phyloP scores from a whole-genome alignment of 2,113 vertebrate genomes.

The Thymallus thymallus region DNA sequence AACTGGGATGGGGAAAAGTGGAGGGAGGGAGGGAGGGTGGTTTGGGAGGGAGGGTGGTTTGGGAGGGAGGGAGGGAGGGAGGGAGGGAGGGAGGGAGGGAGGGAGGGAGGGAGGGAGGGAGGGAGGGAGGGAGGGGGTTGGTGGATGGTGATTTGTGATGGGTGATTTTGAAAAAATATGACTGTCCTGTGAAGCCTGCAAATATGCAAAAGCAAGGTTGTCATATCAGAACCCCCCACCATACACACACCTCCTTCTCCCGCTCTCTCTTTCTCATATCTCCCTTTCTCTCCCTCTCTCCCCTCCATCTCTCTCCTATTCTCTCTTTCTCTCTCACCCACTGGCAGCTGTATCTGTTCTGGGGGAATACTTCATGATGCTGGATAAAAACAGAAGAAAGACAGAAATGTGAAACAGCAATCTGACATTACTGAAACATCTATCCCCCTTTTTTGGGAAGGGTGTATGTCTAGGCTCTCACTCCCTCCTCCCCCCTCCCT shows the following conservation, averaged over 20 bases:
- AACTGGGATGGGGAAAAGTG: conserved; percentile 44
- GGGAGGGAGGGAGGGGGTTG: conserved; percentile 49
- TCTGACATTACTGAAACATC: conserved; percentile 51
- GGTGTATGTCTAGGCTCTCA: conserved; percentile 10
- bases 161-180: conserved; percentile 8
- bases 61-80: conserved; percentile 28
- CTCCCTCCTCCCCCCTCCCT: conserved; percentile 5
- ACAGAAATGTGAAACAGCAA: conserved; percentile 47
- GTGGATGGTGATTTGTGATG: conserved; percentile 33
- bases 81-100: conserved; percentile 36
- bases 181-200: conserved; percentile 43
- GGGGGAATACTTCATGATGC: conserved; percentile 5
- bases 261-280: neutral
- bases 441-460: conserved; percentile 15
- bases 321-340: neutral
- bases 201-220: conserved; percentile 43
- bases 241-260: neutral
- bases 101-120: conserved; percentile 36
- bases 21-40: conserved; percentile 39
- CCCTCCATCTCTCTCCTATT: conserved; percentile 3
- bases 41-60: conserved; percentile 46
- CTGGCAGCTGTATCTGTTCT: conserved; percentile 36
- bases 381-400: conserved; percentile 37
- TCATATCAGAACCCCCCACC: conserved; percentile 30
- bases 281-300: conserved; percentile 20